Evolutionary conservation across 2,888 invertebrate species (phyloP), one percentile per base, ranked within the genome.

Genomic region (Phaedon cochleariae): DNA sequence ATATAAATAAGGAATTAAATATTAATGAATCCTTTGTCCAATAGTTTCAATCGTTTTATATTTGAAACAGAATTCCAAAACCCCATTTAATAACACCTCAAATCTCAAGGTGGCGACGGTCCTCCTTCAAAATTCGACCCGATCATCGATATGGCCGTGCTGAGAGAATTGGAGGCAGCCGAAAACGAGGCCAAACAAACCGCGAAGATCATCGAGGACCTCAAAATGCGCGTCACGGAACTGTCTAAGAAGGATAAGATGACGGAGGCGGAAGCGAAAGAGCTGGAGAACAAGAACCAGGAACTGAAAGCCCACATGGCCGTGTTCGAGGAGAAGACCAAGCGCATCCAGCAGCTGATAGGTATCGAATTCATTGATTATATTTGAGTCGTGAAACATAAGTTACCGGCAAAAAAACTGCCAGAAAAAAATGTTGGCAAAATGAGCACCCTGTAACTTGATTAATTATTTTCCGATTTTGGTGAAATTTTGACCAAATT

Each of bases 321-420:
- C 18, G 84, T 89, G 45, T 87, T 90, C 66, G 90, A 90, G 70
- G 83, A 85, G 17, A 86, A 89, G 65, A 90, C 90, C 0, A 85
- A 84, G 73, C 85, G 83, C 49, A 84, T 90, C 41, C 88, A 89
- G 77, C 82, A 83, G 61, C 77, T 89, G 17, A 84, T 89, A 12
- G 86, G n/a, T n/a, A n/a, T n/a, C n/a, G n/a, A n/a, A n/a, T n/a
- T n/a, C n/a, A n/a, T n/a, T n/a, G n/a, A n/a, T n/a, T n/a, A n/a
- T n/a, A n/a, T n/a, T n/a, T n/a, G n/a, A n/a, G n/a, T n/a, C n/a
- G n/a, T n/a, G n/a, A n/a, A n/a, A n/a, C n/a, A n/a, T n/a, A n/a
- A n/a, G n/a, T n/a, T n/a, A n/a, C n/a, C n/a, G n/a, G n/a, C n/a
- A n/a, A n/a, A n/a, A n/a, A n/a, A n/a, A n/a, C n/a, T n/a, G n/a